Evolutionary conservation across 1,140 invertebrate species (phyloP).

Genomic region (Bombus superbus): DNA sequence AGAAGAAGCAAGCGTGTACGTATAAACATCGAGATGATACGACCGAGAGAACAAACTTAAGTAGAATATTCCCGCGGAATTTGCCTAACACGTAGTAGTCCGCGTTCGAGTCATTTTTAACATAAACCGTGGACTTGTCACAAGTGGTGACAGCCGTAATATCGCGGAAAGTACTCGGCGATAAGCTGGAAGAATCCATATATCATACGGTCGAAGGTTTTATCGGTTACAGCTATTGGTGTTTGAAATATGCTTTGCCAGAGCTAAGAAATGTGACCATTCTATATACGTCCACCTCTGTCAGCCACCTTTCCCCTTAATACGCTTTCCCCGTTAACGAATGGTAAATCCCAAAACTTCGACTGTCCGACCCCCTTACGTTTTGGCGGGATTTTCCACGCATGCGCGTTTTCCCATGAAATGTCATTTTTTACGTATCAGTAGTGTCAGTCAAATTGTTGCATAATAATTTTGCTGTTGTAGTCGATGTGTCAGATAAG

Average conservation of each 20-base stretch:
- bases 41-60: conserved; percentile 48
- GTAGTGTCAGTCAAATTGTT: conserved; percentile 19
- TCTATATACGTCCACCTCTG: conserved; percentile 41
- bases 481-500: conserved; percentile 19
- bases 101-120: conserved; percentile 35
- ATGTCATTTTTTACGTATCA: conserved; percentile 54
- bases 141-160: conserved; percentile 35
- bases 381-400: conserved; percentile 80
- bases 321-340: conserved; percentile 11
- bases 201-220: conserved; percentile 20
- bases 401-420: conserved; percentile 71
- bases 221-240: neutral
- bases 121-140: conserved; percentile 36
- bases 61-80: conserved; percentile 63
- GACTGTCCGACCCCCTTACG: conserved; percentile 52
- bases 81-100: conserved; percentile 49
- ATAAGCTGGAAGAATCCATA: conserved; percentile 24
- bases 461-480: conserved; percentile 20
- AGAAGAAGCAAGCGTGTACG: conserved; percentile 45
- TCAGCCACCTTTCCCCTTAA: conserved; percentile 25
- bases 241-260: neutral
- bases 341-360: conserved; percentile 51
- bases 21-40: conserved; percentile 15
- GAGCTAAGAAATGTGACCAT: neutral
- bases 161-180: conserved; percentile 33